A percentile compares a stretch with the other conserved stretches of the same genome.
Conservation (phyloP, 2,113 vertebrate species). For the Heptranchias perlo region DNA sequence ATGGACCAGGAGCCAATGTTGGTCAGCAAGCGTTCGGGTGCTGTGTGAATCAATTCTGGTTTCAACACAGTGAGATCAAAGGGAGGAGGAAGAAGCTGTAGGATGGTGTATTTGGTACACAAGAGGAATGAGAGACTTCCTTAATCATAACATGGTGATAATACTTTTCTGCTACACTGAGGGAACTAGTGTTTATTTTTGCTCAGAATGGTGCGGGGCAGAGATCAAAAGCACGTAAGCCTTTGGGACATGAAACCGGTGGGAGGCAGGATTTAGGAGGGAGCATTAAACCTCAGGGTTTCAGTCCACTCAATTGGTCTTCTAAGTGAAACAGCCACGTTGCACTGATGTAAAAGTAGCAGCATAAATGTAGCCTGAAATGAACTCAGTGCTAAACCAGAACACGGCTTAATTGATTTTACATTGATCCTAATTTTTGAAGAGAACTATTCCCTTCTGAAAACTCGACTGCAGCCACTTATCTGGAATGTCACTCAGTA, state of each 20-base stretch:
- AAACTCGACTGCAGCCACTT: slow-evolving; percentile 61
- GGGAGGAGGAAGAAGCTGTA: neutral
- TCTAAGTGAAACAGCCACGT: neutral
- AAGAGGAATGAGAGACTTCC: neutral
- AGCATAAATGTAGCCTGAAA: neutral
- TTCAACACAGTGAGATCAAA: neutral
- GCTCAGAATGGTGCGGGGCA: neutral
- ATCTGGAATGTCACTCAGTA: slow-evolving; percentile 56
- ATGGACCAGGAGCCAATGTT: neutral
- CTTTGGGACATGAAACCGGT: neutral
- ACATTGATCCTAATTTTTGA: neutral
- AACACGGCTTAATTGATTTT: neutral
- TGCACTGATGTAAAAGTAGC: too few relatives aligned
- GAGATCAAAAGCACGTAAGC: neutral
- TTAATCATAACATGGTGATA: neutral
- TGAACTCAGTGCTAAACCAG: neutral
- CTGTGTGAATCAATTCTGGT: neutral
- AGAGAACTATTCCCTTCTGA: slow-evolving; percentile 47
- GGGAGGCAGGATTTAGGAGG: neutral
- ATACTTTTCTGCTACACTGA: neutral
- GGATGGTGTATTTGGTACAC: neutral
- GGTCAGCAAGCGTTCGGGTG: neutral
- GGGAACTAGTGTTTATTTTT: neutral
- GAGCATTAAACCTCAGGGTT: neutral
- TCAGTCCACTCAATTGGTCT: neutral